A percentile compares a stretch with the other conserved stretches of the same genome.
Conservation (phyloP, 2,797 vertebrate species). For the Aplochiton taeniatus region DNA sequence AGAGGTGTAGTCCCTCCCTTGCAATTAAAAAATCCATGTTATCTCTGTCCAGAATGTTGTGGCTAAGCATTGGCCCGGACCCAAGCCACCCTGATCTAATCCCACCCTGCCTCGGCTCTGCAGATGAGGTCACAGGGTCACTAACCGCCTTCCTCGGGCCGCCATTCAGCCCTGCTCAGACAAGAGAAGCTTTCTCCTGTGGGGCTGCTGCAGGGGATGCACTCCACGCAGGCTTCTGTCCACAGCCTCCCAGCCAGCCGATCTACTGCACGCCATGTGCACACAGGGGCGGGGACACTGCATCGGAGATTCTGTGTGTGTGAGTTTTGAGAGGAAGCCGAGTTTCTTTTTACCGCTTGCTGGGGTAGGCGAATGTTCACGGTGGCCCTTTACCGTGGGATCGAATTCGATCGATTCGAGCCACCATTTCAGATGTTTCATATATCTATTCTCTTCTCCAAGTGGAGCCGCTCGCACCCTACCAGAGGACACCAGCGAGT, state of each 20-base stretch:
- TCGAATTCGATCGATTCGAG: no score
- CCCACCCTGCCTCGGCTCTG: constrained; percentile 80
- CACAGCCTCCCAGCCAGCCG: constrained; percentile 53
- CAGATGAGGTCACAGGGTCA: constrained; percentile 82
- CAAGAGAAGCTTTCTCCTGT: constrained; percentile 70
- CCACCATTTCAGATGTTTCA: no score
- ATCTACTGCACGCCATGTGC: background rate
- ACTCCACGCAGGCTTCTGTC: constrained; percentile 55
- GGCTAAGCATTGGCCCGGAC: constrained; percentile 77
- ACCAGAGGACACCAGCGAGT: constrained; percentile 9
- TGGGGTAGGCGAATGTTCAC: no score
- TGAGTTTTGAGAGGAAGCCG: no score
- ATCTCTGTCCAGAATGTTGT: constrained; percentile 82
- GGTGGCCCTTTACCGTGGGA: no score
- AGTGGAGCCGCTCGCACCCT: no score
- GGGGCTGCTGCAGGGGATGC: constrained; percentile 62
- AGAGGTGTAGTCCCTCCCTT: constrained; percentile 71
- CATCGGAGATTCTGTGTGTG: no score
- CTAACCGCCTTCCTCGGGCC: constrained; percentile 79
- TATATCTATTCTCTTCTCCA: no score
- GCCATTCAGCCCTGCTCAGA: constrained; percentile 69
- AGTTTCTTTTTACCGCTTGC: no score
- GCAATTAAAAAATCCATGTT: constrained; percentile 87
- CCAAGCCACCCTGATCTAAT: constrained; percentile 82
- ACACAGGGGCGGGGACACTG: no score